These are phyloP conservation scores for Drosophila murphyi DNA, from an alignment of 1,140 invertebrate genomes.

Conservation along the genomic window DNA sequence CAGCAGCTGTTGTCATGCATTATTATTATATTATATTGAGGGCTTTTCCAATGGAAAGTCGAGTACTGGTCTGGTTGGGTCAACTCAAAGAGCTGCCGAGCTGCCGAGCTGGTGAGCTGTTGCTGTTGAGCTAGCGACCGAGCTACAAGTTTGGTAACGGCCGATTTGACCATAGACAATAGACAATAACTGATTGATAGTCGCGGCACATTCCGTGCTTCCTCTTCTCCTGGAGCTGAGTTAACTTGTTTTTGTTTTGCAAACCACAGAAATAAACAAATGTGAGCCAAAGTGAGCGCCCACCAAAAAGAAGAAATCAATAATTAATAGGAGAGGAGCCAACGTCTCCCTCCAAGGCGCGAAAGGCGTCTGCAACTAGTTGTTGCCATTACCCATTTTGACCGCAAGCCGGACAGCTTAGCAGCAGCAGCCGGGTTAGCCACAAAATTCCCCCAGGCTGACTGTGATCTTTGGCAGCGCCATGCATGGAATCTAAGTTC, in stretches of 20 bases:
- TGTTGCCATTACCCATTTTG: constrained; percentile 21
- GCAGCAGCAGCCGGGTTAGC: not conserved
- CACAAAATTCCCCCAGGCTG: constrained; percentile 16
- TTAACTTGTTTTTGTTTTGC: constrained; percentile 75
- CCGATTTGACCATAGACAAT: constrained; percentile 51
- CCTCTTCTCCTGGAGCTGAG: constrained; percentile 42
- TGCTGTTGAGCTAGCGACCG: not conserved
- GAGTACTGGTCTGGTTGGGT: constrained; percentile 53
- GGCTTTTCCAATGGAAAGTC: constrained; percentile 81
- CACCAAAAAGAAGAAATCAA: constrained; percentile 49
- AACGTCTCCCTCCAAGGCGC: constrained; percentile 26
- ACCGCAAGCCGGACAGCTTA: constrained; percentile 25
- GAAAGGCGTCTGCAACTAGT: constrained; percentile 32
- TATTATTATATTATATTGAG: constrained; percentile 36
- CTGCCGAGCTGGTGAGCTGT: too few species aligned
- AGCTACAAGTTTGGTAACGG: constrained; percentile 48
- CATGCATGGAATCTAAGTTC: constrained; percentile 5
- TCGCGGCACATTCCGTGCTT: constrained; percentile 77
- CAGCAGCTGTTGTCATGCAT: constrained; percentile 10
- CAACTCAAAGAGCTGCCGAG: not conserved
- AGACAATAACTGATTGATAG: constrained; percentile 75
- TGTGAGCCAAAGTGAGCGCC: constrained; percentile 42
- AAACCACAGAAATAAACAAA: constrained; percentile 52
- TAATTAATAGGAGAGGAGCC: constrained; percentile 73
- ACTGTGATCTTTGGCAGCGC: constrained; percentile 18